Evolutionary conservation across 1,140 invertebrate species (phyloP).

Genomic region (Sweltsa coloradensis): DNA sequence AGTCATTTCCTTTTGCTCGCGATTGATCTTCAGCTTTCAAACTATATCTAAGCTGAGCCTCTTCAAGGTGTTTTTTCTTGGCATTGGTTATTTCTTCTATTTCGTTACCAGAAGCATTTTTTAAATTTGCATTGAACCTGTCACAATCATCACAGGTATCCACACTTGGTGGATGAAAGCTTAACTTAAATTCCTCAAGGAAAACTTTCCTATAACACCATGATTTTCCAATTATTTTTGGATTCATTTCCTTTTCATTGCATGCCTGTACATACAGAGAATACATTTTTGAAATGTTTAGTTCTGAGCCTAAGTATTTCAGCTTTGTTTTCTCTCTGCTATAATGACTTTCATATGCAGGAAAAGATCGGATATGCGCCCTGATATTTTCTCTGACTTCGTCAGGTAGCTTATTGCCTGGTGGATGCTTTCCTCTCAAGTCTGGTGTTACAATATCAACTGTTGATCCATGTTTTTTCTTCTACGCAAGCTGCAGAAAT

Average conservation of each 20-base stretch:
- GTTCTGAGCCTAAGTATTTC: too few species aligned
- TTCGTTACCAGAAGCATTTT: neutral
- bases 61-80: constrained; percentile 8
- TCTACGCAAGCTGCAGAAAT: neutral
- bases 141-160: constrained; percentile 12
- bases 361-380: constrained; percentile 7
- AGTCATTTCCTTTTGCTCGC: neutral
- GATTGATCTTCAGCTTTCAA: constrained; percentile 11
- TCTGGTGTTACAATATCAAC: constrained; percentile 8
- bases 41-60: constrained; percentile 8
- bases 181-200: constrained; percentile 10
- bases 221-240: constrained; percentile 7
- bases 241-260: too few species aligned
- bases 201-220: constrained; percentile 8
- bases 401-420: constrained; percentile 9
- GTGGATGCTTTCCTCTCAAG: constrained; percentile 7
- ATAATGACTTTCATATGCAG: constrained; percentile 12
- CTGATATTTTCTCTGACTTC: constrained; percentile 9
- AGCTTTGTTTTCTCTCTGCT: too few species aligned
- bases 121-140: constrained; percentile 1
- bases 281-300: too few species aligned
- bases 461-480: constrained; percentile 7
- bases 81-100: constrained; percentile 3
- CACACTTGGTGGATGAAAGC: constrained; percentile 4
- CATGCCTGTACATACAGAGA: too few species aligned